Base-by-base conservation (phyloP, 2,888 invertebrate genomes). In the Zeuzera pyrina region DNA sequence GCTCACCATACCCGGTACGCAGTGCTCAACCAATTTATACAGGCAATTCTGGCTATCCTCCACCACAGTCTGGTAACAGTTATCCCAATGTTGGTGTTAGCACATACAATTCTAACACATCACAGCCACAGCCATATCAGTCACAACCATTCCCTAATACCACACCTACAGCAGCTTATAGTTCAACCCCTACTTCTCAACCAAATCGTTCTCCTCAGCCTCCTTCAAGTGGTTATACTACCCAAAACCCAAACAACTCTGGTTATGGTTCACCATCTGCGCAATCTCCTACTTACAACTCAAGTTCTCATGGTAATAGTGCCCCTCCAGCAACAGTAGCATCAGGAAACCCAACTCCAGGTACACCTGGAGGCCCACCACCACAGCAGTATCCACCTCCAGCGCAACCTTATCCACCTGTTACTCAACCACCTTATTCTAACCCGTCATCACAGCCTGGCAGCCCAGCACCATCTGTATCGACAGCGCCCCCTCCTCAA, bases 221-320 rank as follows among this genome's bases (percentile, higher is more conserved):
- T n/a, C 68, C 81, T 49, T 63, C 77, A 19, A 68, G 84, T 47
- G 85, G 83, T 4, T 88, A 89, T 48, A 71, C 84, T 11, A 71
- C 78, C 23, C 89, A 88, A 56, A 86, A 88, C 72, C 52, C 87
- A 55, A 45, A 78, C 44, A 63, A 74, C 66, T 55, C 83, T 31
- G 88, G 88, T 14, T 89, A 88, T 63, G 87, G 88, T 1, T 86
- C 89, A n/a, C 87, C 86, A 34, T 85, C 89, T 48, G 86, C 88
- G 15, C 88, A 88, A 52, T 87, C 89, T 2, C 87, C 89, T 2
- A 86, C 87, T 12, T 85, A 86, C 33, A 89, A 89, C 33, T 88
- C 89, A 39, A 87, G 88, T 48, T 68, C 86, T 15, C 87, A 83
- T 51, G 71, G 74, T 15, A 85, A 73, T 53, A 85, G 83, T 40